Base-by-base conservation (phyloP, 2,888 invertebrate species). In the Xestia rhomboidea region DNA sequence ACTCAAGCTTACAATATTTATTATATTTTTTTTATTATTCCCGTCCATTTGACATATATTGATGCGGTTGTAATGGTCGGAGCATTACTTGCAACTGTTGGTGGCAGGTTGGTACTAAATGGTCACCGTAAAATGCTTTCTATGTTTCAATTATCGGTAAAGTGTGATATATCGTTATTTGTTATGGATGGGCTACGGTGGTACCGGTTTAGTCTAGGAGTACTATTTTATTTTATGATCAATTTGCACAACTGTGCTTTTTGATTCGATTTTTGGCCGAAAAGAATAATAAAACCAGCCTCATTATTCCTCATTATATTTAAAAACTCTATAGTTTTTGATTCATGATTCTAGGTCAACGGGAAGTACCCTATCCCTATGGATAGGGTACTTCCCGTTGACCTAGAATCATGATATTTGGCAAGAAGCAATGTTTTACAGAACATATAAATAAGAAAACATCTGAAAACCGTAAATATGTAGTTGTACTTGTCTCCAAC, bases 31-130 rank as follows among this genome's bases (percentile, higher is more conserved):
- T 88, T 86, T 87, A 88, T 93, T 92, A 92, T 94, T 93, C 91
- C 87, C 83, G 89, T 85, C 92, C 92, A 93, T 94, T 94, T 92
- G 93, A 93, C 93, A 93, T 93, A 94, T 94, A 95, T 95, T 91
- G 93, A 93, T 92, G 92, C 84, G 89, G 85, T 85, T 86, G 84
- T 85, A 85, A 82, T 86, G 82, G 83, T 80, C 21, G 68, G 81
- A 87, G 87, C 90, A 90, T 91, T 91, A 87, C 87, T 87, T 87
- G 89, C 91, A 91, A 91, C 91, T 91, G 90, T 82, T 84, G 83
- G 79, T 81, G 75, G 84, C 85, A 89, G 87, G 85, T 89, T 84
- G 90, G 89, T 89, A 88, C 88, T 87, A 90, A 89, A 89, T 89
- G 87, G 86, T 81, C 77, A 87, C 89, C 90, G 91, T 93, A 92